phyloP scores from a whole-genome alignment of 2,888 invertebrate species.

The Athripsodes cinereus region DNA sequence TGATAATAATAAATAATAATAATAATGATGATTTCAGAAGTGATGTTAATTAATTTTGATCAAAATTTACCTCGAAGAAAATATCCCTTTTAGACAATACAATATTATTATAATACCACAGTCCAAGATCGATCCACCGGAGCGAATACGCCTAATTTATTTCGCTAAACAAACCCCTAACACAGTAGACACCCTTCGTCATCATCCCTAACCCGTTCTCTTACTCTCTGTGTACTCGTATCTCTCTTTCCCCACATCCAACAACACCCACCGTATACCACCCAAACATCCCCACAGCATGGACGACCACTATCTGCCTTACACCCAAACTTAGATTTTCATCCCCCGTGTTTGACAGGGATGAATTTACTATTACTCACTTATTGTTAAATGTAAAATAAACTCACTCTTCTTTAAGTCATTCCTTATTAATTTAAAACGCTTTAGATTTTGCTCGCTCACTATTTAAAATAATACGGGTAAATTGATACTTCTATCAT shows the following conservation, averaged over 20 bases:
- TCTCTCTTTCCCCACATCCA: constrained; percentile 14
- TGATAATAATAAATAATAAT: constrained; percentile 5
- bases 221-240: constrained; percentile 6
- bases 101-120: constrained; percentile 9
- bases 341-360: constrained; percentile 12
- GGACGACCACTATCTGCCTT: constrained; percentile 15
- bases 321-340: constrained; percentile 17
- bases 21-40: constrained; percentile 14
- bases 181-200: background rate
- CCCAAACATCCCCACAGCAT: constrained; percentile 6
- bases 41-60: constrained; percentile 19
- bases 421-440: too few relatives aligned
- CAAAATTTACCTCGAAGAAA: constrained; percentile 19
- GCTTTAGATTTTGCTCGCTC: too few relatives aligned
- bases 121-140: constrained; percentile 13
- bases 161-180: constrained; percentile 21
- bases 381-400: too few relatives aligned
- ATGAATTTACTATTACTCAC: constrained; percentile 1
- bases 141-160: constrained; percentile 22
- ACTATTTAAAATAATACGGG: too few relatives aligned
- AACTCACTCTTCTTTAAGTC: too few relatives aligned
- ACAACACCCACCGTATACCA: constrained; percentile 28
- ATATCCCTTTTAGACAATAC: constrained; percentile 9
- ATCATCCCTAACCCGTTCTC: constrained; percentile 5
- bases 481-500: too few relatives aligned